These are phyloP conservation scores for Pseudolycoriella hygida DNA, from an alignment of 2,888 invertebrate species.

Conservation along the genomic window DNA sequence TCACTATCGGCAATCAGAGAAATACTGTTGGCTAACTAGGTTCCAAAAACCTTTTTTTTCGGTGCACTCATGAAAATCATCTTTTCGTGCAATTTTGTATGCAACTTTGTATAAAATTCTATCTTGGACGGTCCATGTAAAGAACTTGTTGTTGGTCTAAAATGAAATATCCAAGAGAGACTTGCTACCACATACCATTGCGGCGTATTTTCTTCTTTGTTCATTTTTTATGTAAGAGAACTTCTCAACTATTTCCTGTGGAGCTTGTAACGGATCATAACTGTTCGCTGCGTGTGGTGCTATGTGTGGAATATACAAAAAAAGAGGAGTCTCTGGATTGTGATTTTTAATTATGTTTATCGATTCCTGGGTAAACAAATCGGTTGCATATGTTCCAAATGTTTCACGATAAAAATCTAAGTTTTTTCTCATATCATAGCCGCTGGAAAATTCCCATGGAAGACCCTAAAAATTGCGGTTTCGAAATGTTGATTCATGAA, in stretches of 20 bases:
- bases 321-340: constrained; percentile 43
- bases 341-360: constrained; percentile 41
- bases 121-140: too few species aligned
- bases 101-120: too few species aligned
- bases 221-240: constrained; percentile 48
- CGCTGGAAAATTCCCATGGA: constrained; percentile 16
- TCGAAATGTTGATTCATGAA: neutral
- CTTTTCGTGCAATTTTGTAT: too few species aligned
- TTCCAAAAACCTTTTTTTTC: too few species aligned
- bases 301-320: constrained; percentile 59
- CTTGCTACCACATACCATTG: constrained; percentile 57
- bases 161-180: too few species aligned
- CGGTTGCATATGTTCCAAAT: constrained; percentile 20
- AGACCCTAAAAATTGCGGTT: neutral
- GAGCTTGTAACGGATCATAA: constrained; percentile 51
- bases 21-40: too few species aligned
- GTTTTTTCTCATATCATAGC: constrained; percentile 35
- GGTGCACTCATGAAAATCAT: too few species aligned
- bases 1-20: too few species aligned
- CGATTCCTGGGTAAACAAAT: constrained; percentile 40
- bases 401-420: constrained; percentile 32
- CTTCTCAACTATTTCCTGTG: constrained; percentile 46
- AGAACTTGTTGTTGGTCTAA: too few species aligned
- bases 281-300: constrained; percentile 64
- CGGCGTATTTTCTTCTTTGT: constrained; percentile 50